Evolutionary conservation across 2,113 vertebrate species (phyloP), one percentile per base, ranked within the genome.

Genomic region (Brachyhypopomus occidentalis): DNA sequence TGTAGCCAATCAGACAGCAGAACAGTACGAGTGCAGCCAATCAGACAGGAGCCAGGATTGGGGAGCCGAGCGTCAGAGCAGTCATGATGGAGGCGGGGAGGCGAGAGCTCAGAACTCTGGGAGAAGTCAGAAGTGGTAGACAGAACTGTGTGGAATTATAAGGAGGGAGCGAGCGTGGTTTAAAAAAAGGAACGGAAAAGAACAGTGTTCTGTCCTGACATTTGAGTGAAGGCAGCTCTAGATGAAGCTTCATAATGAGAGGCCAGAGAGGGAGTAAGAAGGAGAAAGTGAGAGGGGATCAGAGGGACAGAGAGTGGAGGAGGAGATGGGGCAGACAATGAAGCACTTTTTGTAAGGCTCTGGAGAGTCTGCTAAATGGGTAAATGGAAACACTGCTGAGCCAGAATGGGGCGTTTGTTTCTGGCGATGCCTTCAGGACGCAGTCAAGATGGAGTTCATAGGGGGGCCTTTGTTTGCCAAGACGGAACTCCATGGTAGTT

Each of bases 361-460:
- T n/a, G 55, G 52, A 52, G 27, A 6, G 14, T 36, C 23, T 17
- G n/a, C n/a, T n/a, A n/a, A n/a, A n/a, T 30, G 55, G 72, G 55
- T 20, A 48, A 11, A 27, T n/a, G 14, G 12, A 2, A 27, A 12
- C 38, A 20, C 34, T 63, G 58, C 52, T 2, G 52, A 20, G 48
- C 59, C 34, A 84, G 72, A 85, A 86, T 83, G 72, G 75, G 63
- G 52, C 52, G 84, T 74, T 86, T 86, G 83, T 85, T 85, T 75
- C 79, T 79, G 48, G 20, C 3, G 25, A 56, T 62, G 81, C 63
- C 77, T 55, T 85, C 74, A 80, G 73, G 76, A 86, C 41, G 81
- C 63, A 64, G 45, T 80, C 16, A 48, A 75, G 70, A 85, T 76
- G 45, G 58, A 23, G 14, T 25, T n/a, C 20, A 84, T 41, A 84